Evolutionary conservation across 2,113 vertebrate genomes (phyloP).

Genomic region (Oenanthe oenanthe): DNA sequence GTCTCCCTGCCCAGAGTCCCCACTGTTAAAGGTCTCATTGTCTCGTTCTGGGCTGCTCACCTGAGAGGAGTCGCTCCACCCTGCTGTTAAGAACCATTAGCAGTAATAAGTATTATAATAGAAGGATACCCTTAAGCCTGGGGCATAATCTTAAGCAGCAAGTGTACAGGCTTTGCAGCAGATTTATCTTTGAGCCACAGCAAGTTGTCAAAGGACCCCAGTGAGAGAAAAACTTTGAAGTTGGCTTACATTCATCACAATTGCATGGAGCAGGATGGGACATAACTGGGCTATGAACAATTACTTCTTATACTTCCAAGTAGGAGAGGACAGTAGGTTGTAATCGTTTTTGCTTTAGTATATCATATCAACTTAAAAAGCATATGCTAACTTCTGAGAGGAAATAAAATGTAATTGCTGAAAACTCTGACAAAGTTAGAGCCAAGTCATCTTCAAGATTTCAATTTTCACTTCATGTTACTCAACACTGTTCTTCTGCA

Average conservation of each 20-base stretch:
- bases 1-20: slow-evolving; percentile 91
- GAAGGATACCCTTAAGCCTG: background rate
- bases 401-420: background rate
- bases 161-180: background rate
- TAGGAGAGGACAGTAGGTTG: background rate
- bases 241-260: background rate
- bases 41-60: slow-evolving; percentile 93
- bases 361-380: background rate
- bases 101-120: background rate
- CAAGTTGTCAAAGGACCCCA: background rate
- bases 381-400: background rate
- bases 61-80: slow-evolving; percentile 94
- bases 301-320: background rate
- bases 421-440: background rate
- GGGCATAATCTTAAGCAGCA: background rate
- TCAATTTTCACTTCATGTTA: background rate
- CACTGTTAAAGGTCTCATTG: slow-evolving; percentile 80
- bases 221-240: background rate
- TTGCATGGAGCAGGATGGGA: background rate
- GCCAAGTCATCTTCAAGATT: background rate
- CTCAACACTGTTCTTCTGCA: background rate
- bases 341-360: background rate
- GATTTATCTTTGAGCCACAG: background rate
- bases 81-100: slow-evolving; percentile 68
- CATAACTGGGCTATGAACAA: background rate